These are phyloP conservation scores for Lochmaea crataegi DNA, from an alignment of 2,888 invertebrate species.

Conservation along the genomic window DNA sequence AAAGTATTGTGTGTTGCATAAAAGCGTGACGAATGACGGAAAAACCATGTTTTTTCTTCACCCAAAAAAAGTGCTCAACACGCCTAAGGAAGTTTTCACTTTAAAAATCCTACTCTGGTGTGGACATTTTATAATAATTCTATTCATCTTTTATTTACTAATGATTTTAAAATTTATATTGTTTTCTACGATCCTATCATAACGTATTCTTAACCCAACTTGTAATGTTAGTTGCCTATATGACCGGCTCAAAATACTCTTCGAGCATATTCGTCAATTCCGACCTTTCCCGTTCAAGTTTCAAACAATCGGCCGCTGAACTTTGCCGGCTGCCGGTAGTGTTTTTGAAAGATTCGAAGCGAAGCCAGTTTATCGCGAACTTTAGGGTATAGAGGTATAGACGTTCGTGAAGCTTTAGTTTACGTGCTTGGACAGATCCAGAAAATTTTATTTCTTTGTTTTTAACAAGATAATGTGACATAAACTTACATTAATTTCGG, in stretches of 20 bases:
- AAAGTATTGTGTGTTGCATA: too few species aligned
- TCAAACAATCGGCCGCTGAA: constrained; percentile 54
- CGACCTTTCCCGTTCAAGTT: constrained; percentile 42
- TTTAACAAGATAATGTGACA: constrained; percentile 40
- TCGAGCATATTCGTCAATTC: constrained; percentile 26
- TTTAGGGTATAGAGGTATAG: constrained; percentile 33
- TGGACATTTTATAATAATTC: too few species aligned
- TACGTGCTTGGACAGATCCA: constrained; percentile 19
- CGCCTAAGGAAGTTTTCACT: too few species aligned
- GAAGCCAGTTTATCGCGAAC: constrained; percentile 49
- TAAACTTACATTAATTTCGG: constrained; percentile 12
- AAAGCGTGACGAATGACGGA: too few species aligned
- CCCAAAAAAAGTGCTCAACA: too few species aligned
- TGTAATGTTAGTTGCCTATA: constrained; percentile 39
- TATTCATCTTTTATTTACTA: too few species aligned
- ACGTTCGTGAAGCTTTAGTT: constrained; percentile 31
- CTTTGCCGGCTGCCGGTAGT: constrained; percentile 48
- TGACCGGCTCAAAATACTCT: neutral
- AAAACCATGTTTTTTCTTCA: too few species aligned
- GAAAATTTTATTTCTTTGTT: constrained; percentile 7
- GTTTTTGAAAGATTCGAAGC: constrained; percentile 39
- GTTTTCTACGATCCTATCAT: too few species aligned
- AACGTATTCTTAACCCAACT: neutral
- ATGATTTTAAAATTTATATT: too few species aligned
- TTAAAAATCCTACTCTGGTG: too few species aligned